phyloP scores from a whole-genome alignment of 1,140 invertebrate species.

The Drosophila repletoides region DNA sequence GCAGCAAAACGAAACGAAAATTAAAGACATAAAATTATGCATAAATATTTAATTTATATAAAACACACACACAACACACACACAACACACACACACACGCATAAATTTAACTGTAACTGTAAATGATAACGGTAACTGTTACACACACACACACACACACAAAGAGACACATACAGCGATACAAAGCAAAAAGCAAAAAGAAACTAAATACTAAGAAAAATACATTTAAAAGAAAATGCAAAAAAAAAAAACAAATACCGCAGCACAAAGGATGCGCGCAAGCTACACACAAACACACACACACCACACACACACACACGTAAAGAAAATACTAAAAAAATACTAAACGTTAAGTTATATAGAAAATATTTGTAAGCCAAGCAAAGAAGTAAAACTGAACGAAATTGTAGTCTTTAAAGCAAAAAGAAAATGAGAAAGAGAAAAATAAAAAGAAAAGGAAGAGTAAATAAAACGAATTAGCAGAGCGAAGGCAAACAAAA shows the following conservation, averaged over 20 bases:
- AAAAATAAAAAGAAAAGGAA: constrained; percentile 18
- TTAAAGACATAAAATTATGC: constrained; percentile 54
- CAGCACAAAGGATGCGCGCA: constrained; percentile 39
- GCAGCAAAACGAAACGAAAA: constrained; percentile 42
- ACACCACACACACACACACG: constrained; percentile 20
- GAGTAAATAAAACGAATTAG: not conserved
- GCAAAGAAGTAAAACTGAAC: constrained; percentile 62
- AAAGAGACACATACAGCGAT: constrained; percentile 52
- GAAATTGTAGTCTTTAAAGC: constrained; percentile 72
- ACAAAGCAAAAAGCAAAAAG: constrained; percentile 53
- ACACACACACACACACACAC: constrained; percentile 58
- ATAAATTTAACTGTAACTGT: constrained; percentile 50
- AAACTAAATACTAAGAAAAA: constrained; percentile 20
- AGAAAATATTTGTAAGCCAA: constrained; percentile 59
- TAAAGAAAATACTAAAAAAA: constrained; percentile 39
- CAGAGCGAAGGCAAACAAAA: constrained; percentile 4
- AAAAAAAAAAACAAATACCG: constrained; percentile 14
- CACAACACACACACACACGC: constrained; percentile 17
- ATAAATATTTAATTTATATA: constrained; percentile 58
- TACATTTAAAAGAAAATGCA: constrained; percentile 6
- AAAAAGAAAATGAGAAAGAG: constrained; percentile 36
- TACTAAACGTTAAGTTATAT: constrained; percentile 23
- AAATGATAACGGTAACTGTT: constrained; percentile 56
- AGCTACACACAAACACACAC: constrained; percentile 29
- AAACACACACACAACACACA: constrained; percentile 28